Evolutionary conservation across 2,113 vertebrate genomes (phyloP).

Genomic region (Poecile atricapillus): DNA sequence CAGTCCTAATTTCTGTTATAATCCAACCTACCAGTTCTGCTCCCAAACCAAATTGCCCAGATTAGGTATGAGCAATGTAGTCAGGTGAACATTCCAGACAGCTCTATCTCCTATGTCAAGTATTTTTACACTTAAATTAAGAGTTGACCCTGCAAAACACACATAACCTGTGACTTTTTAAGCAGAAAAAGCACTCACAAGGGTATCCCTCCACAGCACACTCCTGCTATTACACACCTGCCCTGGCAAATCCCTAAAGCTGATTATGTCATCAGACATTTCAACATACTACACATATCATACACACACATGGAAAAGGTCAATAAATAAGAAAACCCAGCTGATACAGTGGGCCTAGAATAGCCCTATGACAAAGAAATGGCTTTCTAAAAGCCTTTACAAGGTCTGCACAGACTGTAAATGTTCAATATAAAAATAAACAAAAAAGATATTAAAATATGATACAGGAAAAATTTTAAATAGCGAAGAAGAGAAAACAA

Average conservation of each 20-base stretch:
- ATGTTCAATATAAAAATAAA: neutral
- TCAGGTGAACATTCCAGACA: neutral
- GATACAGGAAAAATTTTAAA: neutral
- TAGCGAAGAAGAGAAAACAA: neutral
- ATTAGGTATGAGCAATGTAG: neutral
- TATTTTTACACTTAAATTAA: neutral
- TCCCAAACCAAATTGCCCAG: neutral
- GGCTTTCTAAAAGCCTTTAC: constrained; percentile 22
- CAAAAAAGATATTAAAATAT: neutral
- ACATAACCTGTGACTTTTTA: neutral
- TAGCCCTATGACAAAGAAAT: neutral
- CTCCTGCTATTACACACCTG: neutral
- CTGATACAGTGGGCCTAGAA: constrained; percentile 3
- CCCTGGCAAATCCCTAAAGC: neutral
- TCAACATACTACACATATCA: neutral
- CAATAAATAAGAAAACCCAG: constrained; percentile 36
- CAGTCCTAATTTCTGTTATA: neutral
- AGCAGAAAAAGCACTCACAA: neutral
- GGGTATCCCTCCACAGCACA: neutral
- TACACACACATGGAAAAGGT: neutral
- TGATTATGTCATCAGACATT: neutral
- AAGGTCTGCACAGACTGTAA: neutral
- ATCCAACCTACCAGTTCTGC: neutral
- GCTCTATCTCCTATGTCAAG: neutral
- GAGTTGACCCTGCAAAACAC: neutral